These are phyloP conservation scores for Penaeus indicus DNA, from an alignment of 1,140 invertebrate species.

Conservation along the genomic window DNA sequence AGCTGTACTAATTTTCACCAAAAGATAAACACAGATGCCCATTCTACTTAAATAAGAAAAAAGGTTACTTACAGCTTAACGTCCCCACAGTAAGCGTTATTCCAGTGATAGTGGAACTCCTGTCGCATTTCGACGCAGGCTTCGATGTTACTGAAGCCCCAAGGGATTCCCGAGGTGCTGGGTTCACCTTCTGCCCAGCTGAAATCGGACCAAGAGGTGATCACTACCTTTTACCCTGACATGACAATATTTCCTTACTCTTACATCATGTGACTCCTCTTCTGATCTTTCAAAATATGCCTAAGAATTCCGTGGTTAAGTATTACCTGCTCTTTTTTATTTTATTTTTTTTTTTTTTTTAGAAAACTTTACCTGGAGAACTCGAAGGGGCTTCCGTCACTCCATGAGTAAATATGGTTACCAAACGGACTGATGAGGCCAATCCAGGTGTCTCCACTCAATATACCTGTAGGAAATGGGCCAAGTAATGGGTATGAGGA, in stretches of 20 bases:
- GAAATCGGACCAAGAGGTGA: background rate
- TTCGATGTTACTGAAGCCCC: background rate
- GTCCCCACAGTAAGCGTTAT: background rate
- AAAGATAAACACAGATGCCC: too few relatives aligned
- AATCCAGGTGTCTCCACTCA: slow-evolving; percentile 17
- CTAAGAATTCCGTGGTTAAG: too few relatives aligned
- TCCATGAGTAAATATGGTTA: slow-evolving; percentile 3
- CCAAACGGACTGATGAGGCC: slow-evolving; percentile 9
- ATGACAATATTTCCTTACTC: too few relatives aligned
- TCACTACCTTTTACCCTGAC: too few relatives aligned
- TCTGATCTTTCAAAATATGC: too few relatives aligned
- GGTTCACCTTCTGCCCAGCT: slow-evolving; percentile 31
- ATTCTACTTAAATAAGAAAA: too few relatives aligned
- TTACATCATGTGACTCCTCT: too few relatives aligned
- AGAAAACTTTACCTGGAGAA: slow-evolving; percentile 15
- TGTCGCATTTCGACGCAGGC: slow-evolving; percentile 37
- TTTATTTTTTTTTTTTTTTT: too few relatives aligned
- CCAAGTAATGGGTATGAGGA: too few relatives aligned
- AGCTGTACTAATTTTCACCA: too few relatives aligned
- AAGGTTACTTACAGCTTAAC: background rate
- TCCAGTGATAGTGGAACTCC: background rate
- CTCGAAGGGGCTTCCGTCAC: background rate
- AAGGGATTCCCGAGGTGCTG: background rate
- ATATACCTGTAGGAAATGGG: background rate
- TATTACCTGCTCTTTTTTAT: too few relatives aligned